Base-by-base conservation (phyloP, 2,888 invertebrate genomes). In the Ennomos erosarius region DNA sequence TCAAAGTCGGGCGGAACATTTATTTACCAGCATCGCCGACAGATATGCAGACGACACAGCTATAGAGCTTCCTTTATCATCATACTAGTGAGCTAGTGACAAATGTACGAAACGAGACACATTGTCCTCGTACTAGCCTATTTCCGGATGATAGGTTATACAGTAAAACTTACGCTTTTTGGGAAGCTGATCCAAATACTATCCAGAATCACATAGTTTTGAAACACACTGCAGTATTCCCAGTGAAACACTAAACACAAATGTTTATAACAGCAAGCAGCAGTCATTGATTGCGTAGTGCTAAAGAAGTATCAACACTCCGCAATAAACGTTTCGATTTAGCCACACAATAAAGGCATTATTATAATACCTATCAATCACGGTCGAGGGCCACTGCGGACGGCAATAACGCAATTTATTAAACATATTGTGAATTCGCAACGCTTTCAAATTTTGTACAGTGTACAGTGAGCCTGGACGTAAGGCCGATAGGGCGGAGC, bases 371-470 rank as follows among this genome's bases (percentile, higher is more conserved):
- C 59, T 63, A 71, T 71, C 68, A 71, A 69, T 71, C 71, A 68
- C 64, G 45, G 55, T 45, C 58, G 63, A 52, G 65, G 60, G 63
- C 60, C 62, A 60, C 59, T 60, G 54, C 55, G 49, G 61, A 59
- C 60, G 38, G 64, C 54, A 64, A 66, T 65, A 66, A 67, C 64
- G 65, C 65, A 67, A 63, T 71, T 65, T 64, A 64, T 62, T 65
- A 59, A 76, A 75, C 74, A 73, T 69, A 69, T 71, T 73, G 73
- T 70, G 70, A 77, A 82, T 81, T 81, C 67, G 77, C 70, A 73
- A 75, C 75, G 81, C 79, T 81, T 79, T 82, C 78, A 71, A 79
- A 81, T 76, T 75, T 74, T 64, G 67, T 71, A 64, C 56, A 59
- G 57, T 54, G 60, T 70, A 57, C 59, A 49, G 55, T 55, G 62